Percentiles rank a stretch among this genome's conserved stretches.
phyloP scores from a whole-genome alignment of 2,113 vertebrate genomes.

The human (Homo sapiens) region DNA sequence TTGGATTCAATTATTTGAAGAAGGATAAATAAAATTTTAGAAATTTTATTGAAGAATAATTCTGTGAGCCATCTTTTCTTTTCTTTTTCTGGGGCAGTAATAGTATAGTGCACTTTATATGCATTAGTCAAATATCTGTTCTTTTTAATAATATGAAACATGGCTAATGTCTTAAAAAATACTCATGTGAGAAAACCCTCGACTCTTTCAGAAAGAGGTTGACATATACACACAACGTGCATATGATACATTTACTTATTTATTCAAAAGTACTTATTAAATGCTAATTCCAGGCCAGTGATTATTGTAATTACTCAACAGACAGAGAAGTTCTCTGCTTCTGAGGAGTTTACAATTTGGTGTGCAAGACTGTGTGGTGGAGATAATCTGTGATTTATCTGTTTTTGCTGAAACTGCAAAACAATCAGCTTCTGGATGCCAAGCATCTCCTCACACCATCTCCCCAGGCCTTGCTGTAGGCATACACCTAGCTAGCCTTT shows the following conservation, averaged over 20 bases:
- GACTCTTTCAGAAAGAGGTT: background rate
- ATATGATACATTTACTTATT: background rate
- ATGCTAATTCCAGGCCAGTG: background rate
- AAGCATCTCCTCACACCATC: no score
- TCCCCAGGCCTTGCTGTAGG: background rate
- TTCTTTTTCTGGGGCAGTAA: no score
- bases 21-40: background rate
- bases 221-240: no score
- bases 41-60: background rate
- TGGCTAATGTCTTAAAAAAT: background rate
- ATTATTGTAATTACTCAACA: background rate
- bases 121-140: background rate
- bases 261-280: background rate
- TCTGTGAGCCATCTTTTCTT: background rate
- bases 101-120: background rate
- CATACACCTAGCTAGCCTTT: background rate
- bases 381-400: background rate
- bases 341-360: no score
- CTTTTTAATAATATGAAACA: background rate
- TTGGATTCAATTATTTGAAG: background rate
- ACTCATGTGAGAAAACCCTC: background rate
- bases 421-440: background rate
- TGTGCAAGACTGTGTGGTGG: background rate
- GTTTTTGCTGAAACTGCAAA: background rate
- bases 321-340: background rate